Base-by-base conservation (phyloP, 1,140 invertebrate genomes). In the Euura saliciscinereae region DNA sequence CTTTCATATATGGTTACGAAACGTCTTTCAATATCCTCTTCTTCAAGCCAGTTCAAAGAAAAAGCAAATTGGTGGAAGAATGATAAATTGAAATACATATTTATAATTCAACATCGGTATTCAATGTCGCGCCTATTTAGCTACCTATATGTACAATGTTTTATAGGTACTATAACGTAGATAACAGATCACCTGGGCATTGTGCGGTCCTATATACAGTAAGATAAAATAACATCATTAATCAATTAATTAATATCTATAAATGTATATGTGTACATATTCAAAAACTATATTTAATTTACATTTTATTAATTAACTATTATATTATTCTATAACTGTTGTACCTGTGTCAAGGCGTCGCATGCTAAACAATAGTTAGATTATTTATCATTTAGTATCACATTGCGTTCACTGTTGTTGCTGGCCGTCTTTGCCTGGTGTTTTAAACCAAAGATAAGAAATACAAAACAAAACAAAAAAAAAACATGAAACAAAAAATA, bases 361-460 rank as follows among this genome's bases (percentile, higher is more conserved):
- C 80, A 74, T 68, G 77, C 80, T 84, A 85, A 85, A 86, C 76
- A 85, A 86, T 86, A 87, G 85, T 86, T 86, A 85, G 68, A 80
- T 85, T 85, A 51, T 86, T 87, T 86, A 86, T 86, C 81, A 86
- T 86, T 87, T 87, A 87, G 85, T 87, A 87, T 87, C 86, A 87
- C 85, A 87, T 86, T 86, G 83, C 82, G 83, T 86, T 86, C 83
- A 86, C 83, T 84, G 80, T 86, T 82, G 81, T 86, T 51, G 81
- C 83, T 85, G 84, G 83, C 84, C 83, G 79, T 82, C 74, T 80
- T 79, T 83, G 78, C 80, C 81, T 85, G 82, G 79, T 83, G 83
- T 80, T 79, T 51, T 6, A 51, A 51, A 51, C 11, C 28, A 28
- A 28, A 28, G 28, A 28, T 28, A 28, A 28, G 28, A 28, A 28